Percentiles rank a stretch among this genome's conserved stretches.
These are phyloP conservation scores for Drosophila lacicola DNA, from an alignment of 2,888 invertebrate genomes.

Conservation along the genomic window DNA sequence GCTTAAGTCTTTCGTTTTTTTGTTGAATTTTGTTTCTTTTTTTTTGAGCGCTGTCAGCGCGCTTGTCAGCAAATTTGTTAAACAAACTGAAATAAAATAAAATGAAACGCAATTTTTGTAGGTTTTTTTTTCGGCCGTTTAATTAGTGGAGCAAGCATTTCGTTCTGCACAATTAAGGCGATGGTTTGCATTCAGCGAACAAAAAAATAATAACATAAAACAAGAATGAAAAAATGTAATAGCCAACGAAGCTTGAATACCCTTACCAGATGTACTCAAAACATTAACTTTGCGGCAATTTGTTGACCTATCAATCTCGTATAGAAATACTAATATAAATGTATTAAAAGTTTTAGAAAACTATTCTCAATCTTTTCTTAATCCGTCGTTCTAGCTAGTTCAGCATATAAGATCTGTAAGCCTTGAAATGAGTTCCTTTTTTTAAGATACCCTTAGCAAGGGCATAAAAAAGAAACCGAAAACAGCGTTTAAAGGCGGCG, in stretches of 20 bases:
- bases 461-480: constrained; percentile 47
- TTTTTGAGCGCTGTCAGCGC: constrained; percentile 65
- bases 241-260: constrained; percentile 13
- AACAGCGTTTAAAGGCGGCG: constrained; percentile 62
- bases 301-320: too few species aligned
- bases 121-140: constrained; percentile 49
- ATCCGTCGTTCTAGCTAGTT: background rate
- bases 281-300: too few species aligned
- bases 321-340: background rate
- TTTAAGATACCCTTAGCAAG: constrained; percentile 19
- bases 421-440: constrained; percentile 4
- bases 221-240: background rate
- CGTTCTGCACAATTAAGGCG: constrained; percentile 73
- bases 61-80: constrained; percentile 77
- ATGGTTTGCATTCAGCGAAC: constrained; percentile 66
- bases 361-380: background rate
- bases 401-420: constrained; percentile 1
- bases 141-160: constrained; percentile 74
- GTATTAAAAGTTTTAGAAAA: background rate
- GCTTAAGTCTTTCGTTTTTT: constrained; percentile 72
- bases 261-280: background rate
- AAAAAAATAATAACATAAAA: constrained; percentile 29
- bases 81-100: constrained; percentile 74
- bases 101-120: constrained; percentile 53
- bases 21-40: constrained; percentile 1